Evolutionary conservation across 2,888 invertebrate genomes (phyloP).

Genomic region (Ormia ochracea): DNA sequence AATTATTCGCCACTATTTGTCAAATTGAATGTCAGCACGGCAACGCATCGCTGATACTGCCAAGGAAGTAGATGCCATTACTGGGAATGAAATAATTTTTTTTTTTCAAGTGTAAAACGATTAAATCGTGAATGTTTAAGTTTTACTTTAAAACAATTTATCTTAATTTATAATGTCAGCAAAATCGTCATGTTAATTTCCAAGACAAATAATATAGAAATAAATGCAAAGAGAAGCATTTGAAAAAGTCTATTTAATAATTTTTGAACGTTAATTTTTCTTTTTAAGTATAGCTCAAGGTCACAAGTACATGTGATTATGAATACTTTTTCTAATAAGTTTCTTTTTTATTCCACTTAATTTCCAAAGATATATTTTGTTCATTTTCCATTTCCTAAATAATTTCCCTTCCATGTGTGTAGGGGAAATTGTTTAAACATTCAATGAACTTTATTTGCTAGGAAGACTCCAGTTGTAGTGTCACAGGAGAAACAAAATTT

Average conservation of each 20-base stretch:
- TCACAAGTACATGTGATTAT: conserved; percentile 9
- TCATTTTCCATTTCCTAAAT: too few relatives aligned
- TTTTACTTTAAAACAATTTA: conserved; percentile 44
- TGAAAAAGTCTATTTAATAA: not conserved
- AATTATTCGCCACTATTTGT: too few relatives aligned
- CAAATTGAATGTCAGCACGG: not conserved
- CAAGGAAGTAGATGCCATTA: not conserved
- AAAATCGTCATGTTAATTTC: conserved; percentile 53
- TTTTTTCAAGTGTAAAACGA: not conserved
- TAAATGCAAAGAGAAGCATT: conserved; percentile 11
- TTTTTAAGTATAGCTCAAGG: conserved; percentile 40
- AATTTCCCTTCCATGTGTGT: too few relatives aligned
- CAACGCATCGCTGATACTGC: not conserved
- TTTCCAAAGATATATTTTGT: too few relatives aligned
- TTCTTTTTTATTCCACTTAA: too few relatives aligned
- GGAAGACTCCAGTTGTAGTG: too few relatives aligned
- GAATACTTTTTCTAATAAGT: conserved; percentile 21
- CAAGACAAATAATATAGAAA: conserved; percentile 33
- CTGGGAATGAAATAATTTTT: not conserved
- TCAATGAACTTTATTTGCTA: too few relatives aligned
- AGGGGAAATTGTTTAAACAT: too few relatives aligned
- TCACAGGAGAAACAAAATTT: too few relatives aligned
- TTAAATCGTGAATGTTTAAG: conserved; percentile 13
- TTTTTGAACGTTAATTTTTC: not conserved
- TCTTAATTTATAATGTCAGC: conserved; percentile 56